Conservation (phyloP, 2,888 invertebrate species). For the Melanostoma mellinum region DNA sequence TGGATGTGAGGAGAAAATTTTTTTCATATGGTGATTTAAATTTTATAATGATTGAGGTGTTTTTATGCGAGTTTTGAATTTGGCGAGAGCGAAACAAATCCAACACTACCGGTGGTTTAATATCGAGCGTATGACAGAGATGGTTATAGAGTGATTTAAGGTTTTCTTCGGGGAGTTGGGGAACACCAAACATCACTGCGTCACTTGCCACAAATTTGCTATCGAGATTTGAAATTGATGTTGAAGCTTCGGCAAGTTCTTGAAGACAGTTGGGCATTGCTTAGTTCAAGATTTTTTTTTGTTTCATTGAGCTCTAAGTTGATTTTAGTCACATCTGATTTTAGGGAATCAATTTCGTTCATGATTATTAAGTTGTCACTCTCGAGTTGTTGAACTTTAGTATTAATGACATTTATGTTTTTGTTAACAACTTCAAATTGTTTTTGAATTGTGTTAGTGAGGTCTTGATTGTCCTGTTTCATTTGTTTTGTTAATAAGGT, state of each 20-base stretch:
- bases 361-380: background rate
- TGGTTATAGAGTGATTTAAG: slow-evolving; percentile 5
- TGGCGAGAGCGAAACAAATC: background rate
- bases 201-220: slow-evolving; percentile 5
- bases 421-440: slow-evolving; percentile 4
- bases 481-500: slow-evolving; percentile 2
- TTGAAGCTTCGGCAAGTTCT: background rate
- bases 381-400: slow-evolving; percentile 13
- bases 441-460: slow-evolving; percentile 1
- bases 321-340: background rate
- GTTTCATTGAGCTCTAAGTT: background rate
- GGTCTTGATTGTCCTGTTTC: background rate
- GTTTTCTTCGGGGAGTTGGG: slow-evolving; percentile 12
- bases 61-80: background rate
- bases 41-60: background rate
- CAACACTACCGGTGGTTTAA: background rate
- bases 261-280: too few relatives aligned
- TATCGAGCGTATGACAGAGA: slow-evolving; percentile 14
- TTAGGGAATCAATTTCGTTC: background rate
- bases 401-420: background rate
- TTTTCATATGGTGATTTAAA: background rate
- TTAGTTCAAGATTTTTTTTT: background rate
- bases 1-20: slow-evolving; percentile 2
- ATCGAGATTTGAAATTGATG: slow-evolving; percentile 2
- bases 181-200: slow-evolving; percentile 21